Conservation (phyloP, 2,888 invertebrate genomes). For the Leucania comma region DNA sequence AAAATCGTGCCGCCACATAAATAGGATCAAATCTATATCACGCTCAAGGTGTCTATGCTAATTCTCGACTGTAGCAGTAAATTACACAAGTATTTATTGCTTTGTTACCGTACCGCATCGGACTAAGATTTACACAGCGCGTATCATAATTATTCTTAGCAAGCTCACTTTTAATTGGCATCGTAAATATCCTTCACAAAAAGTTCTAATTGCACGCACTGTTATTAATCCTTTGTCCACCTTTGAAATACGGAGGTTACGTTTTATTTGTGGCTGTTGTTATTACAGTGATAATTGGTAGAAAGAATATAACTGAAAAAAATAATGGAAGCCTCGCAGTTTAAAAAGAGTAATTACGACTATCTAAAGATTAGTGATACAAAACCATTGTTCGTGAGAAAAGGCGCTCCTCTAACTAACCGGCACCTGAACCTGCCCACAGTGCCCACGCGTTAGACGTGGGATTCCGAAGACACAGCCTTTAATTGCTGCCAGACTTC, state of each 20-base stretch:
- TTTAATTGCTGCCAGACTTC: conserved; percentile 60
- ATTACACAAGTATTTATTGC: conserved; percentile 66
- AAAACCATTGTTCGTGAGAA: conserved; percentile 31
- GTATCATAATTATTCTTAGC: conserved; percentile 61
- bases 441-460: conserved; percentile 40
- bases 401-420: conserved; percentile 30
- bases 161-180: conserved; percentile 58
- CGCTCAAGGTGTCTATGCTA: conserved; percentile 59
- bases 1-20: conserved; percentile 42
- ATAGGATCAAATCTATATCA: conserved; percentile 49
- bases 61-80: conserved; percentile 51
- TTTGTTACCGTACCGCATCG: conserved; percentile 60
- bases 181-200: conserved; percentile 56
- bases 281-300: conserved; percentile 39
- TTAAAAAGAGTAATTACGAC: conserved; percentile 27
- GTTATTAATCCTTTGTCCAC: conserved; percentile 48
- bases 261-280: conserved; percentile 14
- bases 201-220: conserved; percentile 50
- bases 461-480: conserved; percentile 48
- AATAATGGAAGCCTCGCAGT: conserved; percentile 7
- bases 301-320: conserved; percentile 13
- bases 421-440: conserved; percentile 34
- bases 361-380: conserved; percentile 18
- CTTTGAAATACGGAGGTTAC: conserved; percentile 14
- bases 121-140: conserved; percentile 53